Percentiles rank a stretch among this genome's conserved stretches.
Conservation (phyloP, 2,113 vertebrate genomes). For the Protobothrops mucrosquamatus region DNA sequence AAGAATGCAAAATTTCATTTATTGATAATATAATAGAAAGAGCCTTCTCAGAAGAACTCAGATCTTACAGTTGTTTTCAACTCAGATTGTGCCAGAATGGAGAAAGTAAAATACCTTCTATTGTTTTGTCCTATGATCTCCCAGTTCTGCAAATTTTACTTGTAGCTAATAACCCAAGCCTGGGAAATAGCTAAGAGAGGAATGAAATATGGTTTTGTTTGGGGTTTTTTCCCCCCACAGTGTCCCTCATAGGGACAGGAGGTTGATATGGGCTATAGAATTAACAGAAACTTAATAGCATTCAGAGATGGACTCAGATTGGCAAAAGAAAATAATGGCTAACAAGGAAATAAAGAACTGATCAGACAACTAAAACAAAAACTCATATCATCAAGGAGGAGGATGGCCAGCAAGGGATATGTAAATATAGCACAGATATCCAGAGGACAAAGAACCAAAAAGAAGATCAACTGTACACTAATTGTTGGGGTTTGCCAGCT, state of each 20-base stretch:
- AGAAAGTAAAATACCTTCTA: neutral
- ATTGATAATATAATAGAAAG: neutral
- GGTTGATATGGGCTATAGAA: neutral
- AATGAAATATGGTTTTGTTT: neutral
- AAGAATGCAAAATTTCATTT: neutral
- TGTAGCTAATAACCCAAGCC: neutral
- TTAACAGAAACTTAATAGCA: neutral
- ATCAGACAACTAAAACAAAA: neutral
- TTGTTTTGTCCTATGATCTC: neutral
- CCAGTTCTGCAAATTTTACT: neutral
- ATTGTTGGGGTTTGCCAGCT: neutral
- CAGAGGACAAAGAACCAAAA: neutral
- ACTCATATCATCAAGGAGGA: neutral
- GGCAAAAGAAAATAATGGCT: neutral
- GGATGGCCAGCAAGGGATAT: neutral
- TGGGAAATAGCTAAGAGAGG: neutral
- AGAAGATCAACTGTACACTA: neutral
- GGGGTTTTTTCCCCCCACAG: neutral
- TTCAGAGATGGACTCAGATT: neutral
- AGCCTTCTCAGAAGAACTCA: neutral
- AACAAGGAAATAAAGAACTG: neutral
- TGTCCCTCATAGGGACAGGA: neutral
- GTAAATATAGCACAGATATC: neutral
- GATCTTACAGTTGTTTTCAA: neutral
- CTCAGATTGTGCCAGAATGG: neutral